Evolutionary conservation across 2,888 invertebrate species (phyloP).

Genomic region (Meganola albula): DNA sequence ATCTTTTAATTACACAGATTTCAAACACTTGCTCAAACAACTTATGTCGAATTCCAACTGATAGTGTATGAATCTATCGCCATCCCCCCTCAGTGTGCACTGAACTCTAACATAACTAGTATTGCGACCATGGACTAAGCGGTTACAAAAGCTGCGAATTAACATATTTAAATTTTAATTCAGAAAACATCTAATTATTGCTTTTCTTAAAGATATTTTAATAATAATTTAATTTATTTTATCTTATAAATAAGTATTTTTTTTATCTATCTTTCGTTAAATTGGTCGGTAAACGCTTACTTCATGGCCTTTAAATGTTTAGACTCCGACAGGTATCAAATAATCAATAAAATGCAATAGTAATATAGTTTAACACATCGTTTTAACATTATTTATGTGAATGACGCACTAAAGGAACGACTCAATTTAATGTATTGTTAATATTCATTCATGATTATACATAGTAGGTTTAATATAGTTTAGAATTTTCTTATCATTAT

Average conservation of each 20-base stretch:
- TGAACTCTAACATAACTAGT: background rate
- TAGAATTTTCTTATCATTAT: too few species aligned
- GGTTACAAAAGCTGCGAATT: conserved; percentile 3
- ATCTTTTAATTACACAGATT: too few species aligned
- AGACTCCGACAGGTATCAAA: background rate
- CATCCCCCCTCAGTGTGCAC: too few species aligned
- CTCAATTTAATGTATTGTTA: too few species aligned
- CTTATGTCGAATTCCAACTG: too few species aligned
- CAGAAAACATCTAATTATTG: conserved; percentile 17
- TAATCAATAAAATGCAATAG: conserved; percentile 14
- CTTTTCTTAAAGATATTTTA: conserved; percentile 4
- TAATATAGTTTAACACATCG: too few species aligned
- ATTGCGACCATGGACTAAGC: conserved; percentile 16
- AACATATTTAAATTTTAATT: background rate
- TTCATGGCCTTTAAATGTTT: conserved; percentile 13
- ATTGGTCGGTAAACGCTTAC: conserved; percentile 14
- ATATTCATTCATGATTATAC: too few species aligned
- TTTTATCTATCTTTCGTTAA: background rate
- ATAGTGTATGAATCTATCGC: too few species aligned
- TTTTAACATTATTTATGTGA: too few species aligned
- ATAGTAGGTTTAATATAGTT: too few species aligned
- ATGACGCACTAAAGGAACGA: too few species aligned
- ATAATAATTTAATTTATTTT: background rate
- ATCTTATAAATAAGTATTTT: background rate
- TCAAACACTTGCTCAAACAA: too few species aligned